phyloP scores from a whole-genome alignment of 2,797 vertebrate genomes.

The Sebastes jordani region DNA sequence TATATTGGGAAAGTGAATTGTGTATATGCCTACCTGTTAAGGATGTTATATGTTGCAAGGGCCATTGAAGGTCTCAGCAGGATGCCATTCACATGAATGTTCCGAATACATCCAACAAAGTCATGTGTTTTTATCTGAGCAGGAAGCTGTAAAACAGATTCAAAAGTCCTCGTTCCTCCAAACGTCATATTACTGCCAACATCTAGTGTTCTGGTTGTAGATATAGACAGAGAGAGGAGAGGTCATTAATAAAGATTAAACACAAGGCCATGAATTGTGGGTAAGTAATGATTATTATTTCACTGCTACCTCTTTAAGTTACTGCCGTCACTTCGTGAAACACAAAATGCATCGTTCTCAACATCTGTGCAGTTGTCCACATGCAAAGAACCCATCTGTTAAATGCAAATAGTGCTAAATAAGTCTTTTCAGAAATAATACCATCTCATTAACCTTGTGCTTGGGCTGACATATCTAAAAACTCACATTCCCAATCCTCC shows the following conservation, averaged over 20 bases:
- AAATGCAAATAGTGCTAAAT: conserved; percentile 23
- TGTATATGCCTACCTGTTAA: conserved; percentile 63
- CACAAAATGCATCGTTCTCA: conserved; percentile 75
- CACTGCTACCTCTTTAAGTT: conserved; percentile 72
- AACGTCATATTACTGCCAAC: conserved; percentile 78
- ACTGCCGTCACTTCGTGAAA: conserved; percentile 66
- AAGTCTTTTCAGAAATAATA: not conserved
- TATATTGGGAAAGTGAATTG: not conserved
- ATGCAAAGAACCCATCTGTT: conserved; percentile 79
- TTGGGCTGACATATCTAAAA: not conserved
- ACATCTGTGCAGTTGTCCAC: conserved; percentile 81
- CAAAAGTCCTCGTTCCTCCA: conserved; percentile 77
- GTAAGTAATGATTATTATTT: not conserved
- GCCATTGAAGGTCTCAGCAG: conserved; percentile 68
- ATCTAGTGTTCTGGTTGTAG: conserved; percentile 77
- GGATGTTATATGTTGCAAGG: conserved; percentile 71
- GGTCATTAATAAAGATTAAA: not conserved
- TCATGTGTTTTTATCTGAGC: conserved; percentile 78
- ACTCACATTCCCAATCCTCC: conserved; percentile 82
- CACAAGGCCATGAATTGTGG: not conserved
- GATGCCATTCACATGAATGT: conserved; percentile 78
- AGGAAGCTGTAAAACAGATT: conserved; percentile 68
- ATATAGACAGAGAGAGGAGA: not conserved
- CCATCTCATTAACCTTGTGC: not conserved
- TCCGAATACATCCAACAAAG: conserved; percentile 84